phyloP scores from a whole-genome alignment of 1,140 invertebrate species.

The Drosophila navojoa region DNA sequence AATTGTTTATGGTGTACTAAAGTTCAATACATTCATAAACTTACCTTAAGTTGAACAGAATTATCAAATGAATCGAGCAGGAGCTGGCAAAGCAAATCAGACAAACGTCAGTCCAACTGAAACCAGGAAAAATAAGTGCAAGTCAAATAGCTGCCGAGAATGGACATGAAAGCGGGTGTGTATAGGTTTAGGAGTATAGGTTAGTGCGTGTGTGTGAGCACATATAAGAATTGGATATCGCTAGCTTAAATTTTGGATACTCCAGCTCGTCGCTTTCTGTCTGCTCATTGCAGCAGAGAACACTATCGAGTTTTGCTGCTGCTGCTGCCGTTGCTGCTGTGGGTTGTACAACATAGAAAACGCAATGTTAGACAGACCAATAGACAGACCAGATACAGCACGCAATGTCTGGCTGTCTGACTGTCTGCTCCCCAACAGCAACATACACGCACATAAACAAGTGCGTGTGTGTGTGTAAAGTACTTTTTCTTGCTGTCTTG shows the following conservation, averaged over 20 bases:
- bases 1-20: too few species aligned
- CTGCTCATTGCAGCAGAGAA: slow-evolving; percentile 56
- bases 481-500: slow-evolving; percentile 45
- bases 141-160: neutral
- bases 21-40: too few species aligned
- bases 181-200: neutral
- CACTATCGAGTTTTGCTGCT: slow-evolving; percentile 36
- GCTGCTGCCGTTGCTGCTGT: slow-evolving; percentile 46
- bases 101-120: slow-evolving; percentile 31
- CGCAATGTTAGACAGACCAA: slow-evolving; percentile 63
- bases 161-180: too few species aligned
- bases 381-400: slow-evolving; percentile 49
- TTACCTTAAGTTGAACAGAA: too few species aligned
- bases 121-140: slow-evolving; percentile 34
- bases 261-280: slow-evolving; percentile 13
- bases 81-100: neutral
- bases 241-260: slow-evolving; percentile 50
- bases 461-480: slow-evolving; percentile 41
- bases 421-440: slow-evolving; percentile 11
- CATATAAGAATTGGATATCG: slow-evolving; percentile 51
- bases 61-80: too few species aligned
- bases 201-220: slow-evolving; percentile 8
- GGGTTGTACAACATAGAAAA: slow-evolving; percentile 59
- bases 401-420: slow-evolving; percentile 46
- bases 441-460: slow-evolving; percentile 12